Conservation (phyloP, 2,797 vertebrate species). For the Buphagus erythrorhynchus region DNA sequence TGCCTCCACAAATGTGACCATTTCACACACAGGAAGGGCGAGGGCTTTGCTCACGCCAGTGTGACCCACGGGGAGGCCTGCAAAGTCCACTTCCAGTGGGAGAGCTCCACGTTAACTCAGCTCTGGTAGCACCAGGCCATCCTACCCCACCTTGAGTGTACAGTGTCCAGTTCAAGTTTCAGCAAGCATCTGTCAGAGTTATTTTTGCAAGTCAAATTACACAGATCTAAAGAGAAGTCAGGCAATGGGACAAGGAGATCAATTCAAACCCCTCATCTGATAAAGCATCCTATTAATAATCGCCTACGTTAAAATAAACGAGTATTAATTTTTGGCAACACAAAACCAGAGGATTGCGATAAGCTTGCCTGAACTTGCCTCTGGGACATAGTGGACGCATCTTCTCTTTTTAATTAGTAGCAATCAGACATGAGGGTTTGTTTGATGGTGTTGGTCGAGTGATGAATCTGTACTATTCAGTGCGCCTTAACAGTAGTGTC, state of each 20-base stretch:
- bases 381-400: conserved; percentile 65
- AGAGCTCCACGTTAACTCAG: not conserved
- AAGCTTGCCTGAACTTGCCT: conserved; percentile 75
- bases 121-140: not conserved
- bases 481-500: conserved; percentile 70
- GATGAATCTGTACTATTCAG: conserved; percentile 67
- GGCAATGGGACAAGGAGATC: conserved; percentile 43
- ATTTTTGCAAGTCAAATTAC: conserved; percentile 61
- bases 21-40: not conserved
- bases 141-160: conserved; percentile 17
- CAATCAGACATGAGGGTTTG: conserved; percentile 71
- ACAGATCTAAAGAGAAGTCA: conserved; percentile 40
- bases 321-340: conserved; percentile 70
- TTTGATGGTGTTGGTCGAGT: conserved; percentile 65
- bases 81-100: not conserved
- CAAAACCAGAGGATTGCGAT: conserved; percentile 79
- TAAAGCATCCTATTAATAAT: conserved; percentile 50
- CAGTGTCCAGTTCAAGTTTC: conserved; percentile 61
- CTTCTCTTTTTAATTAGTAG: conserved; percentile 80
- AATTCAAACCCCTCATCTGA: conserved; percentile 62
- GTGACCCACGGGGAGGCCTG: rapidly evolving
- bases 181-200: conserved; percentile 44
- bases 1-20: not conserved
- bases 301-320: conserved; percentile 55
- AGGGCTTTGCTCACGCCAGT: not conserved